Evolutionary conservation across 2,113 vertebrate species (phyloP).

Genomic region (Gobio gobio): DNA sequence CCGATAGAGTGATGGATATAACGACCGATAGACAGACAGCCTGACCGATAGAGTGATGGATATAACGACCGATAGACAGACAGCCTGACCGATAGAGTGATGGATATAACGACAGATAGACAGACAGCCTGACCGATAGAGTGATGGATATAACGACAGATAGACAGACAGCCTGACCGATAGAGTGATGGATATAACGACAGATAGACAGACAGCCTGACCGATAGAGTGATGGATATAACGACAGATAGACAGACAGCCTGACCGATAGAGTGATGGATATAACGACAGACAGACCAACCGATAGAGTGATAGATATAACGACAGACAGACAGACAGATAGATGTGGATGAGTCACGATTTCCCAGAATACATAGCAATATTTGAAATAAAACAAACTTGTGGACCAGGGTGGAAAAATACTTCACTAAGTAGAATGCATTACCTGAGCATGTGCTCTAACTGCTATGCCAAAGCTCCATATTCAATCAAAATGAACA

Average conservation of each 20-base stretch:
- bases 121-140: not conserved
- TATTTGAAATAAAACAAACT: not conserved
- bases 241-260: not conserved
- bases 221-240: not conserved
- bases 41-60: not conserved
- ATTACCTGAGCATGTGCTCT: not conserved
- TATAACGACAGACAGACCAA: not conserved
- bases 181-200: not conserved
- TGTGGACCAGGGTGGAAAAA: not conserved
- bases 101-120: not conserved
- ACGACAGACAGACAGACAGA: too few species aligned
- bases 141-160: not conserved
- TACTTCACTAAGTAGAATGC: not conserved
- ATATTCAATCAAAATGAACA: slow-evolving; percentile 13
- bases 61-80: not conserved
- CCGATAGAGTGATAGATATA: not conserved
- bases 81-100: not conserved
- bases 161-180: not conserved
- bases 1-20: too few species aligned
- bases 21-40: not conserved
- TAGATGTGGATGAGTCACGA: too few species aligned
- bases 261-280: not conserved
- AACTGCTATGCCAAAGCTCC: not conserved
- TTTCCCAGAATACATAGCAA: too few species aligned
- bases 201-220: not conserved